These are phyloP conservation scores for Salvelinus fontinalis DNA, from an alignment of 2,113 vertebrate species.

Conservation along the genomic window DNA sequence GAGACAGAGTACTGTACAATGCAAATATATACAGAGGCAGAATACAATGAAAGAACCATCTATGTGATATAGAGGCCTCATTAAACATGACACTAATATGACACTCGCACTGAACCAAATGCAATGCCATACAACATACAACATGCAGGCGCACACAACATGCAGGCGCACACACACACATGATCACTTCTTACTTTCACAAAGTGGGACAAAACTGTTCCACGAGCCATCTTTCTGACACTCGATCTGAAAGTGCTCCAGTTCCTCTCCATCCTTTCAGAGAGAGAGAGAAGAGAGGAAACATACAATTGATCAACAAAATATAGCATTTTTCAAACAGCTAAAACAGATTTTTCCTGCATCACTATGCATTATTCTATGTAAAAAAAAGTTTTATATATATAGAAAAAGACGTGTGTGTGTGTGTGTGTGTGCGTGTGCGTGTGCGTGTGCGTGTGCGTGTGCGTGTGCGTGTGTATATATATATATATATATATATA, in stretches of 20 bases:
- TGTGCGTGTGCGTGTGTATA: too few relatives aligned
- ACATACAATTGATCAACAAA: too few relatives aligned
- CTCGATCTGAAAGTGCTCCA: slow-evolving; percentile 82
- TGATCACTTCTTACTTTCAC: slow-evolving; percentile 82
- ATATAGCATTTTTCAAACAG: too few relatives aligned
- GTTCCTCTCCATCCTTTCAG: slow-evolving; percentile 75
- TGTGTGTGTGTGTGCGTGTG: too few relatives aligned
- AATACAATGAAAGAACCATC: background rate
- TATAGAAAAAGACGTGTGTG: too few relatives aligned
- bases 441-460: too few relatives aligned
- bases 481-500: too few relatives aligned
- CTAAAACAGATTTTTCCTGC: too few relatives aligned
- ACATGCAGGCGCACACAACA: background rate
- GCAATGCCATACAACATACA: background rate
- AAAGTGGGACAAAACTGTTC: slow-evolving; percentile 82
- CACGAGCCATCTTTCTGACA: slow-evolving; percentile 85
- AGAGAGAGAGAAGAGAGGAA: slow-evolving; percentile 8
- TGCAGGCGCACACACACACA: too few relatives aligned
- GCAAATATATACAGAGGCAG: background rate
- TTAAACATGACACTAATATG: background rate
- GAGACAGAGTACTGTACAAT: slow-evolving; percentile 1
- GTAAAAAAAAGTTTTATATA: too few relatives aligned
- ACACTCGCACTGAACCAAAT: background rate
- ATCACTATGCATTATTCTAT: too few relatives aligned
- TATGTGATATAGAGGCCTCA: background rate